These are phyloP conservation scores for Lophura nycthemera DNA, from an alignment of 2,113 vertebrate genomes.

Conservation along the genomic window DNA sequence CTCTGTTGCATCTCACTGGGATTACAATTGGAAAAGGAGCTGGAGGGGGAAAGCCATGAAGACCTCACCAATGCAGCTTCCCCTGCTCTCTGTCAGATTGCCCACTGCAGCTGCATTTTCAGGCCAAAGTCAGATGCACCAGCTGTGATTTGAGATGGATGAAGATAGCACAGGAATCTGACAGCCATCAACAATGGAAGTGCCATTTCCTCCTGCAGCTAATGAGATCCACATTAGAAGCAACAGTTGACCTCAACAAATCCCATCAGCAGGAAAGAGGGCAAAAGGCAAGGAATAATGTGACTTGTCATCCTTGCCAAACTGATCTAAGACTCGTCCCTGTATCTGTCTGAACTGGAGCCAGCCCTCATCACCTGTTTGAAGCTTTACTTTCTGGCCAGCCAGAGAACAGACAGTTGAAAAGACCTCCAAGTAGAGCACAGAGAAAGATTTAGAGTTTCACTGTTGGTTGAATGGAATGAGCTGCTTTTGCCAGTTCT, in stretches of 20 bases:
- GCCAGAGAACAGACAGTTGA: neutral
- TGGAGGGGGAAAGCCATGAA: neutral
- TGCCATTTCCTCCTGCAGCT: neutral
- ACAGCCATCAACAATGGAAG: neutral
- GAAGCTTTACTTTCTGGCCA: neutral
- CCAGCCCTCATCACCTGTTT: neutral
- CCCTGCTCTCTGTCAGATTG: neutral
- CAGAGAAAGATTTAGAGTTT: constrained; percentile 13
- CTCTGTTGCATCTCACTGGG: neutral
- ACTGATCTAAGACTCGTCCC: neutral
- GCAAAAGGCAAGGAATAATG: neutral
- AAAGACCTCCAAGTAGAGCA: constrained; percentile 9
- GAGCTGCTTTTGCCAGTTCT: constrained; percentile 52
- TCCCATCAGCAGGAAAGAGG: neutral
- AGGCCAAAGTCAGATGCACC: neutral
- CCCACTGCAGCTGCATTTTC: neutral
- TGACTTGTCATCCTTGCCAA: neutral
- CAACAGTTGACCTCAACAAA: neutral
- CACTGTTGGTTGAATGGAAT: constrained; percentile 21
- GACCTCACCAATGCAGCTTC: neutral
- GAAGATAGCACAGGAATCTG: neutral
- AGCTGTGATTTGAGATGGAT: neutral
- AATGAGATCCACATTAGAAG: neutral
- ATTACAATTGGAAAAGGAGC: neutral
- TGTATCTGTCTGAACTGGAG: neutral